Evolutionary conservation across 2,113 vertebrate species (phyloP).

Genomic region (Plestiodon gilberti): DNA sequence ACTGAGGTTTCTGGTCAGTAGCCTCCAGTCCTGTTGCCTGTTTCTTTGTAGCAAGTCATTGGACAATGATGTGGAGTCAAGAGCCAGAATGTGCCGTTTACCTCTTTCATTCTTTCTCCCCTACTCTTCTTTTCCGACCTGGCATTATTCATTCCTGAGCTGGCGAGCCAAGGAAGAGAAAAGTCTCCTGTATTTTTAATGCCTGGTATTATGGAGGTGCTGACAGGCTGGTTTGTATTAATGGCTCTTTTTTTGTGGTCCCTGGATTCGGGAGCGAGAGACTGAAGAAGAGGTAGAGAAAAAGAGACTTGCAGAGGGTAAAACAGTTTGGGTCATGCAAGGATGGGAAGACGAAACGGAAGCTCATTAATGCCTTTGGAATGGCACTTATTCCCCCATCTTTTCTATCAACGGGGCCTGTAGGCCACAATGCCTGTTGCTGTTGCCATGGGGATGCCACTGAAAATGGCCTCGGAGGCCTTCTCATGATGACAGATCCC

Average conservation of each 20-base stretch:
- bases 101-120: background rate
- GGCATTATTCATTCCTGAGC: background rate
- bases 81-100: no score
- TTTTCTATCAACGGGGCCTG: background rate
- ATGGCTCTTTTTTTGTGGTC: background rate
- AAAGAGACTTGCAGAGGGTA: no score
- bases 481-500: background rate
- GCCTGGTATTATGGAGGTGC: background rate
- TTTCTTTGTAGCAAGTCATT: no score
- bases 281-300: no score
- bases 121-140: background rate
- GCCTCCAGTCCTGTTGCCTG: no score
- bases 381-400: background rate
- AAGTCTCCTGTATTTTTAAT: constrained; percentile 11
- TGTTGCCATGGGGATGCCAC: constrained; percentile 1
- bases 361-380: background rate
- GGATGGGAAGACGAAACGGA: background rate
- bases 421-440: background rate
- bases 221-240: background rate
- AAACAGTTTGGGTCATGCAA: background rate
- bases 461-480: background rate
- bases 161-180: background rate
- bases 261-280: background rate
- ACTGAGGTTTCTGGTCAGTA: no score
- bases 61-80: no score